A percentile compares a stretch with the other conserved stretches of the same genome.
Evolutionary conservation across 2,797 vertebrate genomes (phyloP).

Genomic region (Mormyrus hasselquistii): DNA sequence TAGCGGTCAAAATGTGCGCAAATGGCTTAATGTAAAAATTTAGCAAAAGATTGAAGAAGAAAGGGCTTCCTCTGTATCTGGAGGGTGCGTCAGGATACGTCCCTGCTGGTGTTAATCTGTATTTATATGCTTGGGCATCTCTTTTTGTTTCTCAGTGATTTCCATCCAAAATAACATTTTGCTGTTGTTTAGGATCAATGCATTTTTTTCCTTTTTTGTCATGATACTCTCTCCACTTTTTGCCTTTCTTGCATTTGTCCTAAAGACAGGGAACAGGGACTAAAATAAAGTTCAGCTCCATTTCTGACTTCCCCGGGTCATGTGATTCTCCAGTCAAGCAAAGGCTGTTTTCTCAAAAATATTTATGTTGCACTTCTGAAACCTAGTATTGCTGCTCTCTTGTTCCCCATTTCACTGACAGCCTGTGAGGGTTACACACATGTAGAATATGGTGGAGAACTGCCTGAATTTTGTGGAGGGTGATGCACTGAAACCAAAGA

Average conservation of each 20-base stretch:
- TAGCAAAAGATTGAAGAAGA: neutral
- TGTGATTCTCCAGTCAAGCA: neutral
- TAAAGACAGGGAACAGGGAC: neutral
- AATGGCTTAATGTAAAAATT: neutral
- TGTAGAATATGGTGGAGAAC: neutral
- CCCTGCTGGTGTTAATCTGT: neutral
- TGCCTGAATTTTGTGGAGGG: neutral
- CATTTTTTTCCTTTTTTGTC: neutral
- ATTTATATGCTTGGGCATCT: neutral
- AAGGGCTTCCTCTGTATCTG: neutral
- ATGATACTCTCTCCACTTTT: neutral
- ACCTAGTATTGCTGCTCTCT: neutral
- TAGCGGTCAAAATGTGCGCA: neutral
- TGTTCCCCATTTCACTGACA: neutral
- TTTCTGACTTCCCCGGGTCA: neutral
- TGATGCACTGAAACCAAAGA: neutral
- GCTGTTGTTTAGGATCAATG: neutral
- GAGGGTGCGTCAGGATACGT: neutral
- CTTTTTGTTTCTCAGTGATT: neutral
- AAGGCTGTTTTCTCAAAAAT: neutral
- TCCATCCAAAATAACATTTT: neutral
- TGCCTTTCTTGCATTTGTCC: neutral
- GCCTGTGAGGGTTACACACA: neutral
- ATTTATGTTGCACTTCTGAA: neutral
- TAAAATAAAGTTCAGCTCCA: neutral